Evolutionary conservation across 2,113 vertebrate species (phyloP).

Genomic region (Paralichthys olivaceus): DNA sequence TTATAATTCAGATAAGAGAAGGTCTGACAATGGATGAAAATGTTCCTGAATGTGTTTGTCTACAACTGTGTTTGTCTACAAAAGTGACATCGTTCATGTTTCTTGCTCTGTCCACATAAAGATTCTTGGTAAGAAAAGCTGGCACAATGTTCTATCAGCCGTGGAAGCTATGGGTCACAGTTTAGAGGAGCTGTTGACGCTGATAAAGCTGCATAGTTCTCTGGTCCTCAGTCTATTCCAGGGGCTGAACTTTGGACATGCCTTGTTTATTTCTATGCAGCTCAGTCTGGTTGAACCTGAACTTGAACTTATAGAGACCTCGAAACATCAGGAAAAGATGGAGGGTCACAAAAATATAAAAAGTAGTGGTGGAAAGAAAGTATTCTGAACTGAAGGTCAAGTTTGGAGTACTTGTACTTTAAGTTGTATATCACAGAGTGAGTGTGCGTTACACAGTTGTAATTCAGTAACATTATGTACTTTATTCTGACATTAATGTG

Average conservation of each 20-base stretch:
- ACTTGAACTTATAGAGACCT: background rate
- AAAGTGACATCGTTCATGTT: too few relatives aligned
- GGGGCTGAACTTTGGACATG: slow-evolving; percentile 75
- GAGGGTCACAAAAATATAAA: background rate
- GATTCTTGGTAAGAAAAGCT: background rate
- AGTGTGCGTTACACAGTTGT: too few relatives aligned
- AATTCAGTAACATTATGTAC: too few relatives aligned
- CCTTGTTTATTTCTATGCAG: slow-evolving; percentile 68
- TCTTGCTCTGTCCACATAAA: too few relatives aligned
- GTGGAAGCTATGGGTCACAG: slow-evolving; percentile 16
- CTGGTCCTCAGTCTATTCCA: slow-evolving; percentile 44
- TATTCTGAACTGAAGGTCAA: background rate
- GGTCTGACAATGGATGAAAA: background rate
- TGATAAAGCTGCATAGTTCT: slow-evolving; percentile 64
- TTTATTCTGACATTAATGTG: too few relatives aligned
- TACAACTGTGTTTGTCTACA: too few relatives aligned
- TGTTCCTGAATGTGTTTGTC: background rate
- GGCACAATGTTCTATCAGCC: slow-evolving; percentile 14
- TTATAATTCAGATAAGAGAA: background rate
- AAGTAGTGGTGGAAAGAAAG: background rate
- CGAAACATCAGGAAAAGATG: background rate
- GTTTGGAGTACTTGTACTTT: too few relatives aligned
- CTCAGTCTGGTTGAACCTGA: slow-evolving; percentile 23
- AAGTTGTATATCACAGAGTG: too few relatives aligned
- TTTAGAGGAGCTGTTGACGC: slow-evolving; percentile 23